These are phyloP conservation scores for Callopanchax toddi DNA, from an alignment of 2,113 vertebrate genomes.

Conservation along the genomic window DNA sequence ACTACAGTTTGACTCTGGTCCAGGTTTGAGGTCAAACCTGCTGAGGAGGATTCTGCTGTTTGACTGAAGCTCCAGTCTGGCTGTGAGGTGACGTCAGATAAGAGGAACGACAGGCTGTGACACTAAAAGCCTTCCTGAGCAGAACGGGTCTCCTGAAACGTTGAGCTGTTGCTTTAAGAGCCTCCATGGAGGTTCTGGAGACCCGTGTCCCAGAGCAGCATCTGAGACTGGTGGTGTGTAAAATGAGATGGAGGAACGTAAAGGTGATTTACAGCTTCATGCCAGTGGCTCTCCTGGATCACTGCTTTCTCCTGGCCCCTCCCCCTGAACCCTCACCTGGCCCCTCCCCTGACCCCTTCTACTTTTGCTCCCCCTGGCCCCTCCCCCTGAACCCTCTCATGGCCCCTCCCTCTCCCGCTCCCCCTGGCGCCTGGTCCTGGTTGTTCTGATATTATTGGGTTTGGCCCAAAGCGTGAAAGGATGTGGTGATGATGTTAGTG, in stretches of 20 bases:
- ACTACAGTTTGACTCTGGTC: too few relatives aligned
- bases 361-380: constrained; percentile 7
- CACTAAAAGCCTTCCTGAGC: too few relatives aligned
- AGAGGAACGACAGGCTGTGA: too few relatives aligned
- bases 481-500: constrained; percentile 66
- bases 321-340: constrained; percentile 1
- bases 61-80: too few relatives aligned
- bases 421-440: constrained; percentile 23
- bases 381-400: constrained; percentile 1
- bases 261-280: constrained; percentile 39
- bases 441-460: constrained; percentile 43
- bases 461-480: constrained; percentile 48
- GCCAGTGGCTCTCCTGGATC: constrained; percentile 44
- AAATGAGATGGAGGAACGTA: constrained; percentile 43
- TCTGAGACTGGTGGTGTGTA: constrained; percentile 40
- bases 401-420: too few relatives aligned
- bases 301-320: constrained; percentile 25
- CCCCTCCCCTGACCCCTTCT: too few relatives aligned
- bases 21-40: too few relatives aligned
- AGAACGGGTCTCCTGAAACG: neutral
- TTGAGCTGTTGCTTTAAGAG: constrained; percentile 21
- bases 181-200: constrained; percentile 11
- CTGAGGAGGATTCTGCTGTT: too few relatives aligned
- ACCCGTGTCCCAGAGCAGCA: constrained; percentile 10
- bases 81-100: too few relatives aligned